Percentiles rank a stretch among this genome's conserved stretches.
These are phyloP conservation scores for Camelus bactrianus DNA, from an alignment of 2,113 vertebrate genomes.

Conservation along the genomic window DNA sequence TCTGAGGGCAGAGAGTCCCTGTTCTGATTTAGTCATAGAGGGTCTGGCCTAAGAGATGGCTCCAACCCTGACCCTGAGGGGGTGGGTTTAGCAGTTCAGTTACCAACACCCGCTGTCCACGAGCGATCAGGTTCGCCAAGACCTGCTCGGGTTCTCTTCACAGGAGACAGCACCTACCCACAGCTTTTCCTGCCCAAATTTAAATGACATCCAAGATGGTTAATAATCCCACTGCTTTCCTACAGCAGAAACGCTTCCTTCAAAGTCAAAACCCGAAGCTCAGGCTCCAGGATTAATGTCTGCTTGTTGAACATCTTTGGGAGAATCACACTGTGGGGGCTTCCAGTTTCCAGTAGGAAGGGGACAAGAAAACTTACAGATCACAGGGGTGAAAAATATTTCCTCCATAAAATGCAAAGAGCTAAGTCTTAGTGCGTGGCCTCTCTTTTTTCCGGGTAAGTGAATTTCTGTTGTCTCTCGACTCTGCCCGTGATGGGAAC, in stretches of 20 bases:
- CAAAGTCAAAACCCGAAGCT: neutral
- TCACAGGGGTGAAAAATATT: accelerated
- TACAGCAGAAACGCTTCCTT: accelerated
- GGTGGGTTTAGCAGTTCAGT: no score
- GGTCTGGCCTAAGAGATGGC: neutral
- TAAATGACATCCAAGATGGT: neutral
- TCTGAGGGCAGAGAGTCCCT: neutral
- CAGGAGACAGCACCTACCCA: no score
- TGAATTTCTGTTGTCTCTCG: neutral
- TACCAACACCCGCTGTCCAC: accelerated
- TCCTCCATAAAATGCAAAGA: neutral
- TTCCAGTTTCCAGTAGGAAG: neutral
- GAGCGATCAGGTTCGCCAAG: accelerated
- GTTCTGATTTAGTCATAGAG: accelerated
- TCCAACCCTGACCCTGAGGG: neutral
- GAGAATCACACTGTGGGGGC: accelerated
- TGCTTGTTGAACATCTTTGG: accelerated
- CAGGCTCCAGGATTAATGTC: no score
- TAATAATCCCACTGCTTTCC: neutral
- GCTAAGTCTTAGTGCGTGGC: accelerated
- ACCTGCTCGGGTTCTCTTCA: neutral
- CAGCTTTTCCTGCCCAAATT: neutral
- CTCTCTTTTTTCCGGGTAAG: neutral
- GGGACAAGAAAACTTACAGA: no score
- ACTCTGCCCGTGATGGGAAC: neutral